A percentile compares a stretch with the other conserved stretches of the same genome.
Evolutionary conservation across 2,797 vertebrate species (phyloP).

Genomic region (Halcyon badia): DNA sequence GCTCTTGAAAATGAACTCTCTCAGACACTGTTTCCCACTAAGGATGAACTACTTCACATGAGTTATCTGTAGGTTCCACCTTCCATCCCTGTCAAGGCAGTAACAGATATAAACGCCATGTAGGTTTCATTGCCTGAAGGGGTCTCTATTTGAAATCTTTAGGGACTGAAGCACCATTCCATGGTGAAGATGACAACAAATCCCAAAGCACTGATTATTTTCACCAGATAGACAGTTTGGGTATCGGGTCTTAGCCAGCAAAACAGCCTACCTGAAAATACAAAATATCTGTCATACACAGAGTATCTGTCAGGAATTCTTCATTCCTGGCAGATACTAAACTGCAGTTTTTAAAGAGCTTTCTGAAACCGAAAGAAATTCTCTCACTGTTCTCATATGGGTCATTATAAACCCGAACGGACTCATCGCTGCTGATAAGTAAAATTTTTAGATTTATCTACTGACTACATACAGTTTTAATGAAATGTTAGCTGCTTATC

Average conservation of each 20-base stretch:
- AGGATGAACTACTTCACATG: not conserved
- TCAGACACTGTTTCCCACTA: not conserved
- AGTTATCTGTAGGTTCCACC: not conserved
- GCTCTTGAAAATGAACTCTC: not conserved
- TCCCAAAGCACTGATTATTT: not conserved
- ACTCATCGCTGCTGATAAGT: not conserved
- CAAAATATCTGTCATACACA: not conserved
- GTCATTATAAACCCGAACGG: not conserved
- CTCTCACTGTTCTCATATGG: not conserved
- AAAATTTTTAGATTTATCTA: not conserved
- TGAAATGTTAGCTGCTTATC: too few relatives aligned
- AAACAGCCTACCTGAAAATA: not conserved
- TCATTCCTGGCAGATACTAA: not conserved
- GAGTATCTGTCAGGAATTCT: too few relatives aligned
- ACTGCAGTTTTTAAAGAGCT: not conserved
- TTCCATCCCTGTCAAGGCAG: not conserved
- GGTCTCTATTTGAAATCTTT: not conserved
- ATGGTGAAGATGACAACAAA: not conserved
- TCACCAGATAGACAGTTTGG: not conserved
- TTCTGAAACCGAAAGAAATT: not conserved
- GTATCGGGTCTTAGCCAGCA: not conserved
- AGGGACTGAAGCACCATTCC: not conserved
- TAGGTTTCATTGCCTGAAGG: not conserved
- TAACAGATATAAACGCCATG: not conserved
- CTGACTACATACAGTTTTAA: not conserved